Evolutionary conservation across 2,888 invertebrate species (phyloP).

Genomic region (Limnephilus lunatus): DNA sequence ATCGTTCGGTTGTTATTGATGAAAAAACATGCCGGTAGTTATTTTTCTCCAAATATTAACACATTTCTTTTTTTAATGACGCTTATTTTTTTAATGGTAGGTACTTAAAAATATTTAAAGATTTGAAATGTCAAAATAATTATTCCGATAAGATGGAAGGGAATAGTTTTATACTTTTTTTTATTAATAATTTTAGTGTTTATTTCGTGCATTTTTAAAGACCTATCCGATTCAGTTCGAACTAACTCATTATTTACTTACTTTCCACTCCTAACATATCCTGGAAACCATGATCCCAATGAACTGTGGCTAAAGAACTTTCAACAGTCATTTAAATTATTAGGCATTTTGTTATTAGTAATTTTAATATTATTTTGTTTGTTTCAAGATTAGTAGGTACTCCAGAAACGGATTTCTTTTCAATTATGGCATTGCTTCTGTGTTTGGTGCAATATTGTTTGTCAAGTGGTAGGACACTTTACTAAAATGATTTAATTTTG

Average conservation of each 20-base stretch:
- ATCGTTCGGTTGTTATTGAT: neutral
- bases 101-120: no score
- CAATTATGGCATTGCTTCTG: neutral
- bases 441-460: no score
- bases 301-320: neutral
- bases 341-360: neutral
- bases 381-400: neutral
- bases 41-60: neutral
- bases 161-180: neutral
- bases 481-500: no score
- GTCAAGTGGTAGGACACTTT: no score
- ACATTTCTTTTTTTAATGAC: neutral
- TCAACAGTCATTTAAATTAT: neutral
- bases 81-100: neutral
- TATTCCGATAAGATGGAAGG: neutral
- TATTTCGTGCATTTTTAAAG: neutral
- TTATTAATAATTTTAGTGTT: neutral
- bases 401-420: neutral
- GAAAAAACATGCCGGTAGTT: neutral
- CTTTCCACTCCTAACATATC: neutral
- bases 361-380: neutral
- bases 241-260: neutral
- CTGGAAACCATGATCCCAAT: neutral
- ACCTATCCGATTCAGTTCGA: neutral
- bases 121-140: neutral